These are phyloP conservation scores for Natator depressus DNA, from an alignment of 2,113 vertebrate species.

Conservation along the genomic window DNA sequence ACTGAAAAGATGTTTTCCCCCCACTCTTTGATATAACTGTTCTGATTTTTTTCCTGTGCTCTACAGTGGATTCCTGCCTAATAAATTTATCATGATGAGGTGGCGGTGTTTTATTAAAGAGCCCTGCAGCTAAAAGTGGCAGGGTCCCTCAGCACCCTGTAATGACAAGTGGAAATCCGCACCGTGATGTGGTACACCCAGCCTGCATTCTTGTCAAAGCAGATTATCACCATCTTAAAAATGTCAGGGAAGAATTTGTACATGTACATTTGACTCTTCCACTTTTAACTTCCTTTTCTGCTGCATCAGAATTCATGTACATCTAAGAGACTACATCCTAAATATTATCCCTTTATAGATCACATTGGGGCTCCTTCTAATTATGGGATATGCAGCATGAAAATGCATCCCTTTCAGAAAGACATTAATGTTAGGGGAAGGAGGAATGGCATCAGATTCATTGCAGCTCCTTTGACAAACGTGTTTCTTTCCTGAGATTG, in stretches of 20 bases:
- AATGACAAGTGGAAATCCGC: background rate
- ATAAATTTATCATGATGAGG: background rate
- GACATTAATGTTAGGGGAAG: background rate
- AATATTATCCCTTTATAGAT: background rate
- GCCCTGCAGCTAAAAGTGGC: fast-evolving
- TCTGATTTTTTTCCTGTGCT: background rate
- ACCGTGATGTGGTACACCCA: background rate
- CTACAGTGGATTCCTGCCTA: background rate
- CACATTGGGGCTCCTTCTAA: background rate
- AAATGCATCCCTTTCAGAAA: fast-evolving
- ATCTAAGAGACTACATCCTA: background rate
- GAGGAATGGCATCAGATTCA: background rate
- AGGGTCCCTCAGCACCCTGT: background rate
- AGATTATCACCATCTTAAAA: background rate
- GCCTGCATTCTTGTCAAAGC: background rate
- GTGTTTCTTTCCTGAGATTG: background rate
- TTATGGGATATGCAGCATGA: background rate
- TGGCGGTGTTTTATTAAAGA: background rate
- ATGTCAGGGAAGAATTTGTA: background rate
- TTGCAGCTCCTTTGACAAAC: fast-evolving
- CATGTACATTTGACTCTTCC: background rate
- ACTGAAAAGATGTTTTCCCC: background rate
- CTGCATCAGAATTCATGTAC: background rate
- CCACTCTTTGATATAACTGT: background rate
- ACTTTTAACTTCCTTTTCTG: background rate